Percentiles rank a stretch among this genome's conserved stretches.
These are phyloP conservation scores for Ahaetulla prasina DNA, from an alignment of 2,113 vertebrate genomes.

Conservation along the genomic window DNA sequence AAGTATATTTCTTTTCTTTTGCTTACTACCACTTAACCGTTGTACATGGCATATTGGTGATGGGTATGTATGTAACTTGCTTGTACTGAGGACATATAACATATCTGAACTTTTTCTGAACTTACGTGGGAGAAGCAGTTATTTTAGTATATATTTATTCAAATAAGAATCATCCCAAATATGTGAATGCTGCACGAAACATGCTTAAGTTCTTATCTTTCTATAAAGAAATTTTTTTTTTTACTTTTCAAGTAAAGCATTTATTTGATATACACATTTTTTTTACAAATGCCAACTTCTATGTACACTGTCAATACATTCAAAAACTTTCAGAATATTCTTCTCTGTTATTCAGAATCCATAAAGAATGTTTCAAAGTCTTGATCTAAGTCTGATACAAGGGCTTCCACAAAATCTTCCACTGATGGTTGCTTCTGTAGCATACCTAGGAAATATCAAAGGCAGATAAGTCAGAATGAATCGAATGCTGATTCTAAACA, in stretches of 20 bases:
- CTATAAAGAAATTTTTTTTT: too few relatives aligned
- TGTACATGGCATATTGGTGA: not conserved
- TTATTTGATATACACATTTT: conserved; percentile 57
- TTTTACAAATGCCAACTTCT: conserved; percentile 28
- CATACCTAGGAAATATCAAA: conserved; percentile 77
- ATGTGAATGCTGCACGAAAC: not conserved
- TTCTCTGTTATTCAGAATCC: conserved; percentile 77
- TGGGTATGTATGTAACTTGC: not conserved
- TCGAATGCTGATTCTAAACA: conserved; percentile 1
- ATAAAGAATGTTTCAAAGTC: conserved; percentile 89
- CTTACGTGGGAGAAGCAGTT: too few relatives aligned
- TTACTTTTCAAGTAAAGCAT: conserved; percentile 37
- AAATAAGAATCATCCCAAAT: not conserved
- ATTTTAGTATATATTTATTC: too few relatives aligned
- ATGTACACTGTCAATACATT: not conserved
- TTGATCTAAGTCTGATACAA: conserved; percentile 88
- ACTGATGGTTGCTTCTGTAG: conserved; percentile 86
- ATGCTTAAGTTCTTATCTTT: not conserved
- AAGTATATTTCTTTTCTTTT: not conserved
- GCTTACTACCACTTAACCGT: not conserved
- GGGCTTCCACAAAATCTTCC: conserved; percentile 89
- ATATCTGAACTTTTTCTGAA: not conserved
- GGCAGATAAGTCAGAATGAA: conserved; percentile 12
- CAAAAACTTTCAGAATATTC: not conserved
- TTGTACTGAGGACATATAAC: not conserved